These are phyloP conservation scores for Adelphocoris suturalis DNA, from an alignment of 2,888 invertebrate genomes.

Conservation along the genomic window DNA sequence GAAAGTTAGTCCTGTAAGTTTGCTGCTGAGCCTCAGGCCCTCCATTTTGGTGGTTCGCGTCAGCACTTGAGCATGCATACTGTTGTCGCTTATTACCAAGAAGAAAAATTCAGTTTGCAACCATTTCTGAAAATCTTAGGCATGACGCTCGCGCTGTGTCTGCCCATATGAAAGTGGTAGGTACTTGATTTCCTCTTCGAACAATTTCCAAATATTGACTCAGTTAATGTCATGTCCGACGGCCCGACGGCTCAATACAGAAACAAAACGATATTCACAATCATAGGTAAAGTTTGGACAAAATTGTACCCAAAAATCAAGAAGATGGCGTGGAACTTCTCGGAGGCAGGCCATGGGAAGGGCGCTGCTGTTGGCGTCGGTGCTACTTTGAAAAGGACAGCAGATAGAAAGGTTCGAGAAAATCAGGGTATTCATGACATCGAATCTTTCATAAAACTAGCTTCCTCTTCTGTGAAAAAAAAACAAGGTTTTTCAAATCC, in stretches of 20 bases:
- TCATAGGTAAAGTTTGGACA: conserved; percentile 4
- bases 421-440: conserved; percentile 22
- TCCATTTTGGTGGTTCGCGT: neutral
- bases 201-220: conserved; percentile 37
- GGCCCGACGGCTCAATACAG: conserved; percentile 69
- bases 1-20: neutral
- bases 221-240: conserved; percentile 65
- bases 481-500: neutral
- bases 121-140: no score
- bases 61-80: conserved; percentile 8
- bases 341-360: conserved; percentile 60
- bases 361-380: no score
- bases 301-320: conserved; percentile 40
- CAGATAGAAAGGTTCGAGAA: conserved; percentile 49
- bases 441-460: neutral
- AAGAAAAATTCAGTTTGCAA: conserved; percentile 9
- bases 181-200: conserved; percentile 51
- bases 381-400: conserved; percentile 63
- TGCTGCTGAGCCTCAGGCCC: conserved; percentile 18
- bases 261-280: conserved; percentile 37
- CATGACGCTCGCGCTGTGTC: conserved; percentile 65
- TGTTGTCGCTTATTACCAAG: neutral
- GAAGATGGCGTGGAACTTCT: conserved; percentile 46
- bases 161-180: conserved; percentile 68
- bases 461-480: neutral